Conservation (phyloP, 2,797 vertebrate genomes). For the Notoglanidium macrostoma region DNA sequence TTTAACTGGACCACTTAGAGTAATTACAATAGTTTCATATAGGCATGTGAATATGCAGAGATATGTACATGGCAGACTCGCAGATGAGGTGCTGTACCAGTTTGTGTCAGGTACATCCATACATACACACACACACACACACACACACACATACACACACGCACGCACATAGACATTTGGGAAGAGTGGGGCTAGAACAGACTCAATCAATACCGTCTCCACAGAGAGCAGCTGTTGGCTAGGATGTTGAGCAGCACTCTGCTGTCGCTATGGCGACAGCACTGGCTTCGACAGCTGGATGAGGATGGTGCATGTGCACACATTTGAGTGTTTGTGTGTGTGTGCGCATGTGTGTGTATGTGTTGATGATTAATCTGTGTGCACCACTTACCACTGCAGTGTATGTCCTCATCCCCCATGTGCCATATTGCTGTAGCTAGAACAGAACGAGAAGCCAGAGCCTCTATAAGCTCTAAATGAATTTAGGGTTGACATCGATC, state of each 20-base stretch:
- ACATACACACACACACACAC: constrained; percentile 33
- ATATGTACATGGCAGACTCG: neutral
- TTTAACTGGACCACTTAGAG: neutral
- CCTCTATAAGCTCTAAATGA: constrained; percentile 9
- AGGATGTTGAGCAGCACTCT: constrained; percentile 62
- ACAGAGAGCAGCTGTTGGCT: constrained; percentile 66
- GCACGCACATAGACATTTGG: constrained; percentile 26
- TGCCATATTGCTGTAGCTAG: constrained; percentile 38
- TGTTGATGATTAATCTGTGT: constrained; percentile 61
- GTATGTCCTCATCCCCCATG: constrained; percentile 48
- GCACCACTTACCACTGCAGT: constrained; percentile 47
- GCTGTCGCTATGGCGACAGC: constrained; percentile 62
- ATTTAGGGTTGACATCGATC: constrained; percentile 28
- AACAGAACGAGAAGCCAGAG: constrained; percentile 12
- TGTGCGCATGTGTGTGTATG: constrained; percentile 45
- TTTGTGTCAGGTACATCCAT: constrained; percentile 23
- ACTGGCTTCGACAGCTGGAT: constrained; percentile 69
- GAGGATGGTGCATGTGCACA: constrained; percentile 51
- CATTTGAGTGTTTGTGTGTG: constrained; percentile 16
- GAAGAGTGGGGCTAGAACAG: constrained; percentile 58
- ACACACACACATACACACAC: constrained; percentile 2
- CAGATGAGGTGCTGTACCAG: neutral
- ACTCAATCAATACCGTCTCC: constrained; percentile 68
- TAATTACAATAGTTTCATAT: neutral
- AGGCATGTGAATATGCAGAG: neutral